Conservation (phyloP, 2,888 invertebrate species). For the Bruchidius siliquastri region DNA sequence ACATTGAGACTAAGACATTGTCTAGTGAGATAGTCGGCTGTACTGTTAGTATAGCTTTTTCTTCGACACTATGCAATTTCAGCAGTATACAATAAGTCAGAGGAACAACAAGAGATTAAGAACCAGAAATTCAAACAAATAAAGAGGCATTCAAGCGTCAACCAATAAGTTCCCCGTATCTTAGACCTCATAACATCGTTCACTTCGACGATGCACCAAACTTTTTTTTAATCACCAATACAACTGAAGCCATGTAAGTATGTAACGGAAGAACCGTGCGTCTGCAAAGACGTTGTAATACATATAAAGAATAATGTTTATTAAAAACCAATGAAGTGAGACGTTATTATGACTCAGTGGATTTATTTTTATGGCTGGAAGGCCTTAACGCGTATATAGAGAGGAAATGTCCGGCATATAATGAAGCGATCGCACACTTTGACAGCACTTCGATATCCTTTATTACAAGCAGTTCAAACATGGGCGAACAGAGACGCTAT, state of each 20-base stretch:
- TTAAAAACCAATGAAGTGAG: conserved; percentile 22
- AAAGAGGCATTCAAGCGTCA: too few species aligned
- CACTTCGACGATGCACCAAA: neutral
- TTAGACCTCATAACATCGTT: neutral
- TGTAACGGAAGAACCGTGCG: neutral
- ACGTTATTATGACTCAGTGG: conserved; percentile 22
- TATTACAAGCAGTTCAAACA: neutral
- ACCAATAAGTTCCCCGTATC: neutral
- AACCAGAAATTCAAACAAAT: too few species aligned
- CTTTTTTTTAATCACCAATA: neutral
- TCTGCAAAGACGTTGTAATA: neutral
- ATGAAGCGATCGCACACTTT: neutral
- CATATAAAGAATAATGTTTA: conserved; percentile 13
- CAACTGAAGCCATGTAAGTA: neutral
- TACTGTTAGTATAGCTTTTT: too few species aligned
- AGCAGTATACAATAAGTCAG: too few species aligned
- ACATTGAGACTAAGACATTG: too few species aligned
- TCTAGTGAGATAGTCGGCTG: too few species aligned
- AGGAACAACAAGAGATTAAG: too few species aligned
- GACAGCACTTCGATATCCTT: neutral
- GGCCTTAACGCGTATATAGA: neutral
- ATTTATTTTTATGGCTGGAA: conserved; percentile 9
- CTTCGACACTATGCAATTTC: too few species aligned
- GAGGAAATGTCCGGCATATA: neutral
- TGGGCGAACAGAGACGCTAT: neutral